These are phyloP conservation scores for Crematogaster levior DNA, from an alignment of 2,888 invertebrate species.

Conservation along the genomic window DNA sequence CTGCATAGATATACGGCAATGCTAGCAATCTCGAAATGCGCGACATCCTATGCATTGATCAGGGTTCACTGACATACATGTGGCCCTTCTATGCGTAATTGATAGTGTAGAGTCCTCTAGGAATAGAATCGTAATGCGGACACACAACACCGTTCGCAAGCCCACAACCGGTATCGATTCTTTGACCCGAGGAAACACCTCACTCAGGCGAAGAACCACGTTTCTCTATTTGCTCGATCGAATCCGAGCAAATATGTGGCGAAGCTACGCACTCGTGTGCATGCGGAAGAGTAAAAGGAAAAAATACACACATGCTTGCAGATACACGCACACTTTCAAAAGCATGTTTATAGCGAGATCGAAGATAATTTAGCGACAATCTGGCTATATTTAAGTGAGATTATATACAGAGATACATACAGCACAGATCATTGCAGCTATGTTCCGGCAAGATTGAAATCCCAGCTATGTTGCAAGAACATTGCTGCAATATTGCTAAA, in stretches of 20 bases:
- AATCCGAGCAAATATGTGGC: conserved; percentile 23
- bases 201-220: neutral
- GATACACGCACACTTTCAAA: neutral
- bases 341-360: neutral
- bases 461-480: no score
- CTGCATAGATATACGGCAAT: neutral
- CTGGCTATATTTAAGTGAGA: neutral
- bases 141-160: conserved; percentile 16
- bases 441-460: no score
- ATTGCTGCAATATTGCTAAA: no score
- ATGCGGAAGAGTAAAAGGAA: neutral
- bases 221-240: conserved; percentile 34
- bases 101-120: conserved; percentile 8
- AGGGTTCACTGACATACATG: neutral
- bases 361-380: neutral
- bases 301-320: neutral
- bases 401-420: neutral
- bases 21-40: neutral
- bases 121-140: conserved; percentile 24
- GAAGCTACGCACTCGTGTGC: neutral
- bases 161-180: conserved; percentile 28
- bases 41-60: neutral
- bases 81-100: conserved; percentile 27
- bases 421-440: no score
- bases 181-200: conserved; percentile 12